Percentiles rank a stretch among this genome's conserved stretches.
phyloP scores from a whole-genome alignment of 2,113 vertebrate genomes.

The Myrmecobius fasciatus region DNA sequence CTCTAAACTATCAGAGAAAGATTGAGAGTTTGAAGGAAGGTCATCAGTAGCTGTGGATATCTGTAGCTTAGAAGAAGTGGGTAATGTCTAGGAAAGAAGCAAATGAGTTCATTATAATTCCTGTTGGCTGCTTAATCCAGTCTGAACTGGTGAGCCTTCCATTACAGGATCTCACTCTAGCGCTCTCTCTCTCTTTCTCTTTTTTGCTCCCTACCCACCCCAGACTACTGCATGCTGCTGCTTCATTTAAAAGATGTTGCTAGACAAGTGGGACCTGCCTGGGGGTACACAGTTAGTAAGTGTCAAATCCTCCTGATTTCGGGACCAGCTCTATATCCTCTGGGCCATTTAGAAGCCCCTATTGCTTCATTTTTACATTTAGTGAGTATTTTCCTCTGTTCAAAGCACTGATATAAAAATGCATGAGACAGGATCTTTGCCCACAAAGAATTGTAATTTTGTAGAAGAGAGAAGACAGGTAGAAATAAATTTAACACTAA shows the following conservation, averaged over 20 bases:
- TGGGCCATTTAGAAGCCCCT: too few species aligned
- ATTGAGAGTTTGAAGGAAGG: conserved; percentile 30
- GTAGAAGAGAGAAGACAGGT: neutral
- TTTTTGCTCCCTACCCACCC: neutral
- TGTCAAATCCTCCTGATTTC: too few species aligned
- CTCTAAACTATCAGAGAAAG: neutral
- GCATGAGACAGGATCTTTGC: neutral
- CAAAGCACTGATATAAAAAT: neutral
- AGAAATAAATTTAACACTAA: neutral
- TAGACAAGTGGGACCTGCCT: too few species aligned
- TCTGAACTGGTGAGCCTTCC: neutral
- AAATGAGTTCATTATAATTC: neutral
- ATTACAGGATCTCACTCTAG: neutral
- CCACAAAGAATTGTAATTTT: neutral
- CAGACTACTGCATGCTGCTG: neutral
- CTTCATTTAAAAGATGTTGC: neutral
- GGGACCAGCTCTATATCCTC: too few species aligned
- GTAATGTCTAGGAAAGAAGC: neutral
- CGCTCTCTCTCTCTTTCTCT: neutral
- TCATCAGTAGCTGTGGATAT: neutral
- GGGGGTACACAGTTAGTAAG: too few species aligned
- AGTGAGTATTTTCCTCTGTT: neutral
- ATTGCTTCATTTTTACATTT: neutral
- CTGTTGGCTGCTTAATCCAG: neutral
- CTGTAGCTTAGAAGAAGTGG: neutral